These are phyloP conservation scores for Stichodactyla mertensii DNA, from an alignment of 64 coral and sea anemone genomes.

Conservation along the genomic window DNA sequence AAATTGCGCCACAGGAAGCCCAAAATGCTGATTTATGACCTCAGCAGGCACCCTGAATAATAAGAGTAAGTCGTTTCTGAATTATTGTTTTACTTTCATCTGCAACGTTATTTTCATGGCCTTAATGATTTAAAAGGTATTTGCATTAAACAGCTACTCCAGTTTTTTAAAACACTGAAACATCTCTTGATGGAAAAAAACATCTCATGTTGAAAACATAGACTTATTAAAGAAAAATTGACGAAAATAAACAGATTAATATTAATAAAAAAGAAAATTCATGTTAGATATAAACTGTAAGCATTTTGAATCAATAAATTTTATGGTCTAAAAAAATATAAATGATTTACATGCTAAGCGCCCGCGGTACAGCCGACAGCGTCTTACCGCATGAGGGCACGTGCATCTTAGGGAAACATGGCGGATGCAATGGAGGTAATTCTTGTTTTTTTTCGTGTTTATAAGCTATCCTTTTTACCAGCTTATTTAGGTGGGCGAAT, in stretches of 20 bases:
- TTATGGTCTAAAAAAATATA: neutral
- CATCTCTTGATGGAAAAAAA: too few relatives aligned
- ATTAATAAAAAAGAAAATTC: too few relatives aligned
- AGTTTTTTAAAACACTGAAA: too few relatives aligned
- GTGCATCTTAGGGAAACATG: neutral
- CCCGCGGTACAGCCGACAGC: neutral
- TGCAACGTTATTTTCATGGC: too few relatives aligned
- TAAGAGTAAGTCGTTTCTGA: too few relatives aligned
- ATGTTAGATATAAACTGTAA: too few relatives aligned
- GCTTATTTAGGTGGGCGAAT: neutral
- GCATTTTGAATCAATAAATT: neutral
- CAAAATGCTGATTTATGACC: neutral
- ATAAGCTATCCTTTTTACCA: neutral
- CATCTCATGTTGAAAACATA: too few relatives aligned
- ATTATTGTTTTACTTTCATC: too few relatives aligned
- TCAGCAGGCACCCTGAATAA: neutral
- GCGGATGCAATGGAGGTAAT: neutral
- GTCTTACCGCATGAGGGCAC: neutral
- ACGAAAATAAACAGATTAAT: too few relatives aligned
- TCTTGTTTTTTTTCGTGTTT: neutral
- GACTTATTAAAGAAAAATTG: too few relatives aligned
- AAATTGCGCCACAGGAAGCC: neutral
- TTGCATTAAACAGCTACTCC: too few relatives aligned
- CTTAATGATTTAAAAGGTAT: too few relatives aligned
- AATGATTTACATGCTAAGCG: neutral